Percentiles rank a stretch among this genome's conserved stretches.
Conservation (phyloP, 2,113 vertebrate genomes). For the Oreocharis arfaki region DNA sequence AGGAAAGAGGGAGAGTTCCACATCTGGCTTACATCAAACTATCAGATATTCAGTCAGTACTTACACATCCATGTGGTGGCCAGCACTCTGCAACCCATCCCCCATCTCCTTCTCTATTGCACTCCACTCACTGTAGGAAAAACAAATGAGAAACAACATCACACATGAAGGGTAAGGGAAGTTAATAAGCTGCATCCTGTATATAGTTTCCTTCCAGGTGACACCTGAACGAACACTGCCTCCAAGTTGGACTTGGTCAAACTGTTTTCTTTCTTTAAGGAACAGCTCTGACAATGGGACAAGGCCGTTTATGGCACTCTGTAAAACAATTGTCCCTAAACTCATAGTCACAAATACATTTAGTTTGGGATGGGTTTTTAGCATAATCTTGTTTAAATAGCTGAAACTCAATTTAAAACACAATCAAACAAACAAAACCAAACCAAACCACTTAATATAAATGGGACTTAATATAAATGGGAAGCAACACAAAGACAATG, state of each 20-base stretch:
- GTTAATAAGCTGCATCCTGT: constrained; percentile 55
- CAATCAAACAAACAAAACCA: background rate
- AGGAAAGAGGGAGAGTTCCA: constrained; percentile 41
- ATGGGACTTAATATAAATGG: background rate
- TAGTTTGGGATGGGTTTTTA: background rate
- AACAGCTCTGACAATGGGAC: background rate
- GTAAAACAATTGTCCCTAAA: background rate
- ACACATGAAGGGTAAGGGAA: constrained; percentile 40
- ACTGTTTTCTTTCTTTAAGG: background rate
- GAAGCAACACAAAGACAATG: accelerated
- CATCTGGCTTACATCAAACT: constrained; percentile 68
- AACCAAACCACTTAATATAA: background rate
- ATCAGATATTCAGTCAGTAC: constrained; percentile 72
- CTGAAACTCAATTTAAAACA: background rate
- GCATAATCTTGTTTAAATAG: background rate
- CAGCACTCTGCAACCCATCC: constrained; percentile 92
- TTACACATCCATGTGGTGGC: constrained; percentile 96
- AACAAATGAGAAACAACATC: constrained; percentile 59
- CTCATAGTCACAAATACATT: background rate
- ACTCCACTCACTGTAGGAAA: constrained; percentile 87
- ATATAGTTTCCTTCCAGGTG: constrained; percentile 39
- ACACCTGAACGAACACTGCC: constrained; percentile 42
- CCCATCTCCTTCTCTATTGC: constrained; percentile 96
- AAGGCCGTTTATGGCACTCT: background rate
- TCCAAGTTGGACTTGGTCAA: background rate